A percentile compares a stretch with the other conserved stretches of the same genome.
phyloP scores from a whole-genome alignment of 2,113 vertebrate species.

The Corynorhinus townsendii region DNA sequence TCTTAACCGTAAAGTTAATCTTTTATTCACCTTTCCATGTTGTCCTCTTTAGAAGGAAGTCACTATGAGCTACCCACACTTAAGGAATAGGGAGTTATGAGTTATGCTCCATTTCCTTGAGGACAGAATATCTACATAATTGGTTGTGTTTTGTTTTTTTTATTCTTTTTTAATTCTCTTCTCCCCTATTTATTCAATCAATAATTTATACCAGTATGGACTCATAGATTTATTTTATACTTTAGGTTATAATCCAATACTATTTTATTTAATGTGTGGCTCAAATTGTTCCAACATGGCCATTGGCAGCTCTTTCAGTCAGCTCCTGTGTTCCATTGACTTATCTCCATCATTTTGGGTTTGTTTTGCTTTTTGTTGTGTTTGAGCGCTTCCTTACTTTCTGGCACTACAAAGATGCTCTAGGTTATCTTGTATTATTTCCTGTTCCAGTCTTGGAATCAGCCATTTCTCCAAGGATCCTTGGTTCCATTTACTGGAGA shows the following conservation, averaged over 20 bases:
- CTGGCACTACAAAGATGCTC: too few species aligned
- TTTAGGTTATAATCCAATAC: background rate
- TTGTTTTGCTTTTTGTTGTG: background rate
- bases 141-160: too few species aligned
- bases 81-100: background rate
- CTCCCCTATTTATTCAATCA: background rate
- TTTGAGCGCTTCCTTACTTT: background rate
- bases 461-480: background rate
- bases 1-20: background rate
- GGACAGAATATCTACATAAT: background rate
- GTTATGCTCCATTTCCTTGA: background rate
- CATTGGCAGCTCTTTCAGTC: too few species aligned
- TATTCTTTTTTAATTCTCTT: background rate
- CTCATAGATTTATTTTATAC: background rate
- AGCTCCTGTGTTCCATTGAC: too few species aligned
- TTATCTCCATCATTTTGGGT: background rate
- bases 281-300: too few species aligned
- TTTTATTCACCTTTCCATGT: background rate
- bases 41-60: background rate
- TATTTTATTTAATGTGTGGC: too few species aligned
- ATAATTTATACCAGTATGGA: background rate
- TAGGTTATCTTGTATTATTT: background rate
- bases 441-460: background rate
- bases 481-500: background rate
- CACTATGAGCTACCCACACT: background rate